phyloP scores from a whole-genome alignment of 2,888 invertebrate genomes.

The Stenoptilia bipunctidactyla region DNA sequence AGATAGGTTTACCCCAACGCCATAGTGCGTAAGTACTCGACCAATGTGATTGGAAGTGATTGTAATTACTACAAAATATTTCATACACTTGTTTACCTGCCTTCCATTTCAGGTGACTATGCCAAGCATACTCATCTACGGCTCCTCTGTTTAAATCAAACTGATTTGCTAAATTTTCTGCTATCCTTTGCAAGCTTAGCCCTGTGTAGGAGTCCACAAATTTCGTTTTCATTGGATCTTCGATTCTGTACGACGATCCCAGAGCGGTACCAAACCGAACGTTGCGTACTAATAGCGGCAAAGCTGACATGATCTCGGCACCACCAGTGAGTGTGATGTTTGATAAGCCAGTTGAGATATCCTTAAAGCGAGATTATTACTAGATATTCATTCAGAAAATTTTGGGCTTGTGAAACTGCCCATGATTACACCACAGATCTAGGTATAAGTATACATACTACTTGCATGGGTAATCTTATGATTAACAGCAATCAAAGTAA shows the following conservation, averaged over 20 bases:
- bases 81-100: slow-evolving; percentile 74
- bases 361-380: no score
- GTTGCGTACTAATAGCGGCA: slow-evolving; percentile 86
- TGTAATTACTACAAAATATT: background rate
- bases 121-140: slow-evolving; percentile 84
- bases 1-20: no score
- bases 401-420: no score
- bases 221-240: slow-evolving; percentile 73
- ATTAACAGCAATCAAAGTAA: no score
- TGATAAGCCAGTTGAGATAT: slow-evolving; percentile 85
- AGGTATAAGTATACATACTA: no score
- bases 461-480: no score
- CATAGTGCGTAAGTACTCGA: no score
- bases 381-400: background rate
- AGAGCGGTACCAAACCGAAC: slow-evolving; percentile 90
- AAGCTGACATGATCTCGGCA: slow-evolving; percentile 93
- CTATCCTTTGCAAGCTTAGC: slow-evolving; percentile 89
- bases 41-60: no score
- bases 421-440: no score
- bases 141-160: slow-evolving; percentile 80
- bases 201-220: slow-evolving; percentile 84
- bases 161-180: slow-evolving; percentile 85
- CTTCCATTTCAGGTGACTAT: slow-evolving; percentile 88
- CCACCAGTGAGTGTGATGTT: slow-evolving; percentile 91
- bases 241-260: slow-evolving; percentile 80